Conservation (phyloP, 2,113 vertebrate genomes). For the Gavialis gangeticus region DNA sequence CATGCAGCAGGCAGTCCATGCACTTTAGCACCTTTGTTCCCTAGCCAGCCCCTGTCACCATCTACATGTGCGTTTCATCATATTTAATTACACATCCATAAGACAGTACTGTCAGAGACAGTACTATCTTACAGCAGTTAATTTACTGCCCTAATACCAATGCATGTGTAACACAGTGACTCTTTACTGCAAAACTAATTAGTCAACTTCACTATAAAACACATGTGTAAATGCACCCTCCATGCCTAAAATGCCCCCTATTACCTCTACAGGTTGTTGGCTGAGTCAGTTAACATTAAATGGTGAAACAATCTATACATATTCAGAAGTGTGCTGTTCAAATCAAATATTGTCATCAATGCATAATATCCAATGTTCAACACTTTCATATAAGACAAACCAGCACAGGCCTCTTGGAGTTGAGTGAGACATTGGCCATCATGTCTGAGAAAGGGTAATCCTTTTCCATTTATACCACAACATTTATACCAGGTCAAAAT, state of each 20-base stretch:
- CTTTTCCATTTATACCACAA: slow-evolving; percentile 41
- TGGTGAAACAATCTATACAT: slow-evolving; percentile 21
- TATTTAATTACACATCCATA: too few relatives aligned
- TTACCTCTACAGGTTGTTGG: slow-evolving; percentile 28
- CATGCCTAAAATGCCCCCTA: slow-evolving; percentile 4
- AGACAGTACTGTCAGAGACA: too few relatives aligned
- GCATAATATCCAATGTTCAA: slow-evolving; percentile 5
- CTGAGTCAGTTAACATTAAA: slow-evolving; percentile 29
- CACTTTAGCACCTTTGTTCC: too few relatives aligned
- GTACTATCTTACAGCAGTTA: too few relatives aligned
- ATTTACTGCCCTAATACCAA: too few relatives aligned
- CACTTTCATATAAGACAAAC: slow-evolving; percentile 53
- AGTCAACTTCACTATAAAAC: too few relatives aligned
- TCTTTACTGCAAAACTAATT: too few relatives aligned
- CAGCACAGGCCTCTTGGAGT: not conserved
- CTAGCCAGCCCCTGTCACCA: too few relatives aligned
- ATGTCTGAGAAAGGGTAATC: slow-evolving; percentile 4
- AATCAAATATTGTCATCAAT: slow-evolving; percentile 2
- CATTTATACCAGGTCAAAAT: slow-evolving; percentile 18
- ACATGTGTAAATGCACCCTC: not conserved
- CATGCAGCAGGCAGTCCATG: too few relatives aligned
- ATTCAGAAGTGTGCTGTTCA: slow-evolving; percentile 33
- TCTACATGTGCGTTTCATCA: too few relatives aligned
- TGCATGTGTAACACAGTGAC: too few relatives aligned
- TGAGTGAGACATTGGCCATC: not conserved